A percentile compares a stretch with the other conserved stretches of the same genome.
Conservation (phyloP, 2,888 invertebrate genomes). For the Leptinotarsa rubiginosa region DNA sequence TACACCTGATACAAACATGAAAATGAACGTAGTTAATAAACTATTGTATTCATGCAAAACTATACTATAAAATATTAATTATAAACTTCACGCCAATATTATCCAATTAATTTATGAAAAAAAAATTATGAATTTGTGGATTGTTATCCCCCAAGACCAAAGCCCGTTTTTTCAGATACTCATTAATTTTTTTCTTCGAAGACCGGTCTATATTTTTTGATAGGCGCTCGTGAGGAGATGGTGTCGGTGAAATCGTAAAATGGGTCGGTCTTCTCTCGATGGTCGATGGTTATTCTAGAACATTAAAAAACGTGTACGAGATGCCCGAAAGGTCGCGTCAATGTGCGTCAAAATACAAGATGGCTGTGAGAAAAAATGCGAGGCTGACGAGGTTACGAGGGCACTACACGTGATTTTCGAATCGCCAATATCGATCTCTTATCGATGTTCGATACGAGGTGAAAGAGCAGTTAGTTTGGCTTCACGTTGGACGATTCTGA, state of each 20-base stretch:
- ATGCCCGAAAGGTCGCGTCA: conserved; percentile 19
- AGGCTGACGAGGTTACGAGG: conserved; percentile 8
- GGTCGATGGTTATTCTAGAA: conserved; percentile 11
- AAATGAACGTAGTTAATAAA: no score
- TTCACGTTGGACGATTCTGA: no score
- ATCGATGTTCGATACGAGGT: conserved; percentile 13
- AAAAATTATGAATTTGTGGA: no score
- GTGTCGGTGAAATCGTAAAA: conserved; percentile 19
- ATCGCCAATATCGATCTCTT: conserved; percentile 15
- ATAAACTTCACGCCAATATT: no score
- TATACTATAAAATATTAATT: no score
- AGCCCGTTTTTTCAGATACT: no score
- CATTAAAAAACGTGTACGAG: conserved; percentile 14
- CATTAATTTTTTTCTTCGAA: neutral
- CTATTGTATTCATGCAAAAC: no score
- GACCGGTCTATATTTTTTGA: conserved; percentile 10
- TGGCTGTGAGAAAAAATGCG: conserved; percentile 19
- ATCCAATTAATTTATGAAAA: no score
- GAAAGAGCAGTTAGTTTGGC: conserved; percentile 13
- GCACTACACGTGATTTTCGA: conserved; percentile 4
- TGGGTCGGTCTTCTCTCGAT: conserved; percentile 16
- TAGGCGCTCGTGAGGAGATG: conserved; percentile 10
- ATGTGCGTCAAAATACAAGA: conserved; percentile 12
- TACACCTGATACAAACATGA: no score
- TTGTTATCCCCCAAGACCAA: no score